Evolutionary conservation across 2,113 vertebrate species (phyloP), one percentile per base, ranked within the genome.

Genomic region (Pluvianellus socialis): DNA sequence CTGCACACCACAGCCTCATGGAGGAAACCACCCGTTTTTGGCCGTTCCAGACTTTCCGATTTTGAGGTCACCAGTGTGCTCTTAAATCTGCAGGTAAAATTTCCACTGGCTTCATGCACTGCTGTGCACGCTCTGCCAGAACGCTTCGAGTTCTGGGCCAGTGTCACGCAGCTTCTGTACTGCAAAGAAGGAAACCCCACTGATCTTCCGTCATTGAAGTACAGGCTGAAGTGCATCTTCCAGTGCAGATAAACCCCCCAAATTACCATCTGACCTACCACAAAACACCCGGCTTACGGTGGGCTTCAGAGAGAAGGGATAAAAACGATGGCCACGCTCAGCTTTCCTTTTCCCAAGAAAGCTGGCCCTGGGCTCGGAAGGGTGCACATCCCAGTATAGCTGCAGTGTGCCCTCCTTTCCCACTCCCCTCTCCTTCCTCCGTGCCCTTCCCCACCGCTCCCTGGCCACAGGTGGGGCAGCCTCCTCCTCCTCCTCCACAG

Each of bases 201-300:
- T 20, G 55, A 49, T 5, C 18, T 79, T 18, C 74, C 0, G 0
- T 4, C 32, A 47, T 6, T 42, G 4, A 45, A 59, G 35, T 7
- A 21, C 18, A 67, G 45, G 32, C 44, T 15, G 32, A 53, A 77
- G 86, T 0, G 0, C 33, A 6, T 61, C 20, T 53, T 23, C 59
- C 50, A 42, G 42, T 0, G 6, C 56, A 59, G 59, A 10, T 5
- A 50, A 83, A 8, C 7, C 18, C 20, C 35, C 7, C 45, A 38
- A 3, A 23, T 1, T 20, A 12, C 9, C 40, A 65, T 63, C 2
- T 3, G 28, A 61, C 45, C 49, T 6, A 24, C 19, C 32, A n/a
- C 1, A 3, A 6, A 80, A 58, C 53, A 70, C n/a, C 19, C 9
- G 0, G 3, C 0, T 1, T 12, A 14, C 0, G 10, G 49, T 12